phyloP scores from a whole-genome alignment of 2,888 invertebrate genomes.

The Philereme transversata region DNA sequence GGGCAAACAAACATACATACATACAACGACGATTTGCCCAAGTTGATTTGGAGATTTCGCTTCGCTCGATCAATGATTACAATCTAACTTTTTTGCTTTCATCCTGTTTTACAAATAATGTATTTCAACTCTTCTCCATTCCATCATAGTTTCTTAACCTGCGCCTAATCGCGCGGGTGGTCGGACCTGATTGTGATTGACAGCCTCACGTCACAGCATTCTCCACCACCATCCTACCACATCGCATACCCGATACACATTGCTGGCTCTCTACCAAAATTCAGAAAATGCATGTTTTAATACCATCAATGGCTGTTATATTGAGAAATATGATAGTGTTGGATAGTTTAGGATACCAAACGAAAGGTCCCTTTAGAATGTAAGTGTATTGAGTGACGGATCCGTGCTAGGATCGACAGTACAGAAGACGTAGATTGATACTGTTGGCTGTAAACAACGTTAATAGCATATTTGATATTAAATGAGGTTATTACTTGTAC shows the following conservation, averaged over 20 bases:
- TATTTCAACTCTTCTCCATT: slow-evolving; percentile 45
- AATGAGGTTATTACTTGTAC: slow-evolving; percentile 9
- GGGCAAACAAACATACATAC: too few species aligned
- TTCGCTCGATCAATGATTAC: too few species aligned
- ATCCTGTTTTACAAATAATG: too few species aligned
- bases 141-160: slow-evolving; percentile 45
- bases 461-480: slow-evolving; percentile 23
- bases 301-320: slow-evolving; percentile 41
- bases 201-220: slow-evolving; percentile 72
- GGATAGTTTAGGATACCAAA: slow-evolving; percentile 36
- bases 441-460: slow-evolving; percentile 31
- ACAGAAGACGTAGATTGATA: slow-evolving; percentile 37
- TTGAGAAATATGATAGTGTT: slow-evolving; percentile 4
- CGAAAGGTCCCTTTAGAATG: slow-evolving; percentile 55
- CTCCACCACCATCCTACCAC: slow-evolving; percentile 36
- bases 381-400: slow-evolving; percentile 52
- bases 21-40: too few species aligned
- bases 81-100: too few species aligned
- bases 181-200: slow-evolving; percentile 81
- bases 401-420: slow-evolving; percentile 38
- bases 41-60: too few species aligned
- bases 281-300: not conserved
- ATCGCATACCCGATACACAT: slow-evolving; percentile 41
- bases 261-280: slow-evolving; percentile 19
- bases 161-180: slow-evolving; percentile 79